Evolutionary conservation across 2,113 vertebrate genomes (phyloP), one percentile per base, ranked within the genome.

Genomic region (Toxostoma redivivum): DNA sequence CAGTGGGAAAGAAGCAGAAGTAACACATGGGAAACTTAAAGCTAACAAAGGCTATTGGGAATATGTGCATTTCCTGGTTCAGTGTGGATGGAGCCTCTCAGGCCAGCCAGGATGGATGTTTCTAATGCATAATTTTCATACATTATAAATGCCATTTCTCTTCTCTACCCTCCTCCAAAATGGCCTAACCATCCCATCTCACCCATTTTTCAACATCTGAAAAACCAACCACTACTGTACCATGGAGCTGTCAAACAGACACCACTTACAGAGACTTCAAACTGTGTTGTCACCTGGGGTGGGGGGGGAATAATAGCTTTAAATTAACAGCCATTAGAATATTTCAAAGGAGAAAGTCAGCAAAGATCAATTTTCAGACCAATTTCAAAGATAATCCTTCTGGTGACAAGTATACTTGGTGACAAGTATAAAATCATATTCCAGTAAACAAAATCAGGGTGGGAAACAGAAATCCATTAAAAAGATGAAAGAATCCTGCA

Each of bases 21-120:
- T 48, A 66, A 77, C 88, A 95, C 2, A 1, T 76, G 93, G 86
- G 90, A 96, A 93, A 81, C n/a, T 35, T 45, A 4, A 81, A 79
- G 67, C 56, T 95, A 93, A 96, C 90, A 92, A 97, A 96, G 61
- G 88, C 88, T 83, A 51, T 25, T 60, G 67, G 31, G 82, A 96
- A 78, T 86, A 94, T 94, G 69, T 94, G 93, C 90, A 88, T 95
- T 95, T 96, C 94, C 96, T 96, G 94, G 90, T 90, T 93, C 61
- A 42, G 76, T 27, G 57, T 27, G 72, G 56, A 93, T 72, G 90
- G 86, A 95, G 94, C 85, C 94, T 93, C 86, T 84, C 94, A 61
- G 93, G 81, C 80, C 85, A 94, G 96, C 90, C 94, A 96, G 94
- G 93, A 96, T 90, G 82, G 93, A 96, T 90, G 82, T 90, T 94